Evolutionary conservation across 1,140 invertebrate species (phyloP), one percentile per base, ranked within the genome.

Genomic region (Drosophila ohnishii): DNA sequence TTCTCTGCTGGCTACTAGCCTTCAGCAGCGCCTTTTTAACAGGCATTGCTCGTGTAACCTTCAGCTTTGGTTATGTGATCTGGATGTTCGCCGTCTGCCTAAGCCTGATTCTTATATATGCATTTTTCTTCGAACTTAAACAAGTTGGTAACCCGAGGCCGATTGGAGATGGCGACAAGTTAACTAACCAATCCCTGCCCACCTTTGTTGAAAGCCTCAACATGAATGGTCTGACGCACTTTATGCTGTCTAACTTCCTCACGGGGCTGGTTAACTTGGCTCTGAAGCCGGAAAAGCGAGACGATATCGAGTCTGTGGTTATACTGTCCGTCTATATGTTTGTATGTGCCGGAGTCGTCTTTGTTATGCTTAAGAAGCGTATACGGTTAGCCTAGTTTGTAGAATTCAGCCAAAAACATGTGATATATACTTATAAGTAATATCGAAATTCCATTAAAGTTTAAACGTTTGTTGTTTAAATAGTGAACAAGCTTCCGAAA

Each of bases 211-310:
- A 91, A 44, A 69, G 83, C 1, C 48, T 80, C 1, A 88, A 83
- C 37, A 66, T 73, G 78, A 91, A 86, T 65, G 90, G 63, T 10
- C 50, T 77, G n/a, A 72, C 45, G 2, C 51, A 80, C 64, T 91
- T 79, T 47, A 85, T 78, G 66, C 69, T 79, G 0, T 77, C 83
- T 1, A 91, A 91, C 64, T 62, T 90, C 9, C 50, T 90, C 0
- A 91, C 90, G 0, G 90, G 90, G 2, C 44, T 70, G 32, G 72
- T 88, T 22, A 91, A 91, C 50, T 70, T 91, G 35, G 42, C 57
- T 10, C n/a, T 91, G 16, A 13, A 63, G 1, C 75, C 90, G 0
- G 50, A 19, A 0, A 22, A 80, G 0, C 71, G 80, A 1, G 48
- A n/a, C 22, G 16, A 28, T 22, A 0, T 55, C 0, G 71, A 90